Base-by-base conservation (phyloP, 2,888 invertebrate genomes). In the Zygothrica quintamaculata region DNA sequence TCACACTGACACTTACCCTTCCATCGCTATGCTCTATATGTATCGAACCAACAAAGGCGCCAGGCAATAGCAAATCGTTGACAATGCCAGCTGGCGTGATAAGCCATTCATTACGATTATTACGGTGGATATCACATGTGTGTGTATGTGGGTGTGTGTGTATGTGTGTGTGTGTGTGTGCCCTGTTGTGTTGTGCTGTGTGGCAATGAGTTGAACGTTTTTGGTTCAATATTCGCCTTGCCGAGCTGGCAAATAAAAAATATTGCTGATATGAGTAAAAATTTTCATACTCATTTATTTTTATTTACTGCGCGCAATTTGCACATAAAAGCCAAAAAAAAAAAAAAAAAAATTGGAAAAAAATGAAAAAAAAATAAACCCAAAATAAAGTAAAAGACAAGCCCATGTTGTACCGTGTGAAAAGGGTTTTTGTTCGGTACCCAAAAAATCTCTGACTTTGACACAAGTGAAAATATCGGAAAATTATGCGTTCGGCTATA, bases 91-190 rank as follows among this genome's bases (percentile, higher is more conserved):
- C 87, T 84, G 84, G 84, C 84, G 82, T 86, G 84, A 84, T 86
- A 87, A 82, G 82, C 82, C 84, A 84, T 87, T 84, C 87, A 87
- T 84, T 84, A 87, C 79, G 84, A 87, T 87, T 87, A 84, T 84
- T 86, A 84, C 67, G 53, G 66, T 46, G 67, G 48, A 31, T 29
- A 48, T 34, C 51, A 60, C 65, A 62, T 16, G 59, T 25, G 48
- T 53, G 42, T 15, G 55, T 39, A 39, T 15, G 40, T 18, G 31
- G 5, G 31, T n/a, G n/a, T 26, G 29, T 9, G 18, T 25, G 22
- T 29, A 51, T 55, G 33, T 40, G 55, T 33, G 29, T 15, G 52
- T 52, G 26, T 57, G 56, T 40, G n/a, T n/a, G n/a, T n/a, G n/a
- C n/a, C n/a, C n/a, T n/a, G n/a, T n/a, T n/a, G n/a, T n/a, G n/a